Percentiles rank a stretch among this genome's conserved stretches.
Conservation (phyloP, 2,888 invertebrate species). For the Thera britannica region DNA sequence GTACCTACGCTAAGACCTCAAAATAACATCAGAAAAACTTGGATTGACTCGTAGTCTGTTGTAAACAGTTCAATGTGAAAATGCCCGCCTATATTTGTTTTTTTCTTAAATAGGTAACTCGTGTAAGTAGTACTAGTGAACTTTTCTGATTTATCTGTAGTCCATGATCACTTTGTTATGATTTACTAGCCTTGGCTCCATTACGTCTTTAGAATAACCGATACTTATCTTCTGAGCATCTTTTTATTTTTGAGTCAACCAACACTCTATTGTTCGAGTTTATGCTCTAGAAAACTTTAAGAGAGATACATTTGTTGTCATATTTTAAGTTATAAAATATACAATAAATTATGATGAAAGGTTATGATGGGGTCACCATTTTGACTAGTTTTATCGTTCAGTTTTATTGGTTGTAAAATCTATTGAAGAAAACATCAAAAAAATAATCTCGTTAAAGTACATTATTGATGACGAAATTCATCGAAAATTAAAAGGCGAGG, state of each 20-base stretch:
- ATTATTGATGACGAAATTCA: too few relatives aligned
- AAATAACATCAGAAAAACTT: too few relatives aligned
- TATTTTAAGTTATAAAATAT: not conserved
- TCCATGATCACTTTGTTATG: constrained; percentile 34
- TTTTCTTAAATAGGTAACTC: too few relatives aligned
- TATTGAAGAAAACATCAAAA: not conserved
- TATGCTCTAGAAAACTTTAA: constrained; percentile 15
- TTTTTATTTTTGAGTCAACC: constrained; percentile 12
- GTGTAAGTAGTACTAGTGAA: too few relatives aligned
- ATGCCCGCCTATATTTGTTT: too few relatives aligned
- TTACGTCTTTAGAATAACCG: constrained; percentile 26
- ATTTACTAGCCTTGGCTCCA: constrained; percentile 37
- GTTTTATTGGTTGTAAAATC: constrained; percentile 5
- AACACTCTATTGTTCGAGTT: constrained; percentile 26
- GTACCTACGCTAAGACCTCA: too few relatives aligned
- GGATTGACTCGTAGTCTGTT: too few relatives aligned
- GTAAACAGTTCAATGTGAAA: too few relatives aligned
- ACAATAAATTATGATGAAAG: too few relatives aligned
- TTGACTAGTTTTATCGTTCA: not conserved
- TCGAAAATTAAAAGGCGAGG: too few relatives aligned
- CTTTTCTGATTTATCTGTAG: not conserved
- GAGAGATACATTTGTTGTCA: constrained; percentile 4
- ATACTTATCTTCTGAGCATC: constrained; percentile 27
- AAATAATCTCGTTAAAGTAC: not conserved
- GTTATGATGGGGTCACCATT: not conserved